A percentile compares a stretch with the other conserved stretches of the same genome.
Evolutionary conservation across 2,888 invertebrate species (phyloP).

Genomic region (Napeogenes inachia): DNA sequence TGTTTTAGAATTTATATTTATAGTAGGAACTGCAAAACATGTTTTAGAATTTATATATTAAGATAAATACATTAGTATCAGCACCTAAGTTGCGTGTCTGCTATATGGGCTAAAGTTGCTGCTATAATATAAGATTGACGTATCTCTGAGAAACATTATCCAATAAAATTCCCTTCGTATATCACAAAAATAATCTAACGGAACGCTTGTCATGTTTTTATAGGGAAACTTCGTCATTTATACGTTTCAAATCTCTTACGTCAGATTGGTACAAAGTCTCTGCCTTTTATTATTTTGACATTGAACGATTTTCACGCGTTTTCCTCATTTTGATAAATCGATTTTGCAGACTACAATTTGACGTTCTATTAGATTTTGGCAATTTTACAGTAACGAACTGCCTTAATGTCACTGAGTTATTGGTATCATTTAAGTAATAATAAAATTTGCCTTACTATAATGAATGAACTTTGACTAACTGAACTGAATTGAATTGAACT

Average conservation of each 20-base stretch:
- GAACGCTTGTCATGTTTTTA: conserved; percentile 13
- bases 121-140: no score
- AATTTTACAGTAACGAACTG: conserved; percentile 5
- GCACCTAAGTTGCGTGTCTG: no score
- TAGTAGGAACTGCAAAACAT: no score
- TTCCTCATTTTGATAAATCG: neutral
- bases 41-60: no score
- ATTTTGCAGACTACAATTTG: conserved; percentile 1
- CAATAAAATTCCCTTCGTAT: conserved; percentile 1
- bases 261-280: conserved; percentile 10
- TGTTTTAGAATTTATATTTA: no score
- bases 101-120: no score
- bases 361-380: conserved; percentile 2
- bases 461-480: no score
- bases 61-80: no score
- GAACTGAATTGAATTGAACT: no score
- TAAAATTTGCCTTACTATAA: no score
- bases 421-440: neutral
- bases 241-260: conserved; percentile 6
- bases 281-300: conserved; percentile 13
- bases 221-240: conserved; percentile 10
- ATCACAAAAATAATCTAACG: conserved; percentile 2
- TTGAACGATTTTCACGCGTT: conserved; percentile 8
- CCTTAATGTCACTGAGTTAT: neutral
- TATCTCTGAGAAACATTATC: neutral